Percentiles rank a stretch among this genome's conserved stretches.
These are phyloP conservation scores for Dolichomitus sp. DNA, from an alignment of 2,888 invertebrate species.

Conservation along the genomic window DNA sequence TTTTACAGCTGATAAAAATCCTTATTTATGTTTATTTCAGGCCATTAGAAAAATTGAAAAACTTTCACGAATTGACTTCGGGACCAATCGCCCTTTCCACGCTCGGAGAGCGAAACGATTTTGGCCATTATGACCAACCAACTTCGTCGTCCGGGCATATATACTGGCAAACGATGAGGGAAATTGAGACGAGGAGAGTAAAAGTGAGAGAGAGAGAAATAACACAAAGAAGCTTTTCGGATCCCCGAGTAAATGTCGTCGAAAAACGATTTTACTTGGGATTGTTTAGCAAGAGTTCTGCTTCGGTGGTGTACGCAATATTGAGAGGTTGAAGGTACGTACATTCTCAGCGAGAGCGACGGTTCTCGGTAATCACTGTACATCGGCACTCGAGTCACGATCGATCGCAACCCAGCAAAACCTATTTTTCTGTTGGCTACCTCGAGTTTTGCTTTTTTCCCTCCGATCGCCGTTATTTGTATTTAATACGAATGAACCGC, in stretches of 20 bases:
- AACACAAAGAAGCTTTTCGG: constrained; percentile 28
- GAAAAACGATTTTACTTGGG: constrained; percentile 56
- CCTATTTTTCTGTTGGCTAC: constrained; percentile 40
- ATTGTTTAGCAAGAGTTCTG: constrained; percentile 45
- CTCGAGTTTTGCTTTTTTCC: constrained; percentile 19
- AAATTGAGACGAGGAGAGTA: constrained; percentile 9
- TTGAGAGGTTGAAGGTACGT: neutral
- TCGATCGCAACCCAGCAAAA: constrained; percentile 45
- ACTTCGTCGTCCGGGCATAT: constrained; percentile 18
- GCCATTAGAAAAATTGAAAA: constrained; percentile 11
- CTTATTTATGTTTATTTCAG: neutral
- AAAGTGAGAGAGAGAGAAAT: neutral
- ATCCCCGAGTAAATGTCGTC: constrained; percentile 32
- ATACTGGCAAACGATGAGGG: constrained; percentile 32
- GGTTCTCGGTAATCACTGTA: constrained; percentile 52
- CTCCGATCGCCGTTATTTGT: constrained; percentile 18
- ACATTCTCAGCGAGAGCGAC: constrained; percentile 23
- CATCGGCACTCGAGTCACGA: constrained; percentile 61
- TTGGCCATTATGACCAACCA: constrained; percentile 37
- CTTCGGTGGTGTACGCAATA: constrained; percentile 11
- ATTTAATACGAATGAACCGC: constrained; percentile 20
- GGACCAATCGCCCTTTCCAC: constrained; percentile 23
- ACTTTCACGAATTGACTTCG: constrained; percentile 28
- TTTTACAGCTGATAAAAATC: neutral
- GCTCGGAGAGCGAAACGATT: constrained; percentile 9